Conservation (phyloP, 2,888 invertebrate genomes). For the Lasius platythorax region DNA sequence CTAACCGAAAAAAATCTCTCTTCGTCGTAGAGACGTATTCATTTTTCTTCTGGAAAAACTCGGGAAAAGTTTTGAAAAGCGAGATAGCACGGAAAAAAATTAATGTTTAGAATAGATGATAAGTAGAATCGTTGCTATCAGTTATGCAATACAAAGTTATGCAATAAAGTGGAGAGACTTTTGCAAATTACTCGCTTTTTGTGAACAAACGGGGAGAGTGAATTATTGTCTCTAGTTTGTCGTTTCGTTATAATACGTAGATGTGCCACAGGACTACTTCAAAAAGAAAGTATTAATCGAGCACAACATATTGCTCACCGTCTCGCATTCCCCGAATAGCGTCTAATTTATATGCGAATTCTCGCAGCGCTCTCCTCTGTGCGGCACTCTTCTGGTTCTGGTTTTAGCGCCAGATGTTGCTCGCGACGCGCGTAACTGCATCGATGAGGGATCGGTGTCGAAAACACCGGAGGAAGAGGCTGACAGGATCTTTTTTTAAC, state of each 20-base stretch:
- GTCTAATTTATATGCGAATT: constrained; percentile 74
- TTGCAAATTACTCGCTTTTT: not conserved
- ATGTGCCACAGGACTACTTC: constrained; percentile 32
- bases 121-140: not conserved
- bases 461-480: constrained; percentile 55
- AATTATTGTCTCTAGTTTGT: constrained; percentile 4
- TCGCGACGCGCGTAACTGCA: constrained; percentile 62
- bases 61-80: not conserved
- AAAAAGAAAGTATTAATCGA: constrained; percentile 71
- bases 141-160: not conserved
- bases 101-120: constrained; percentile 8
- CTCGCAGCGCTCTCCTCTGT: constrained; percentile 66
- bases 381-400: constrained; percentile 52
- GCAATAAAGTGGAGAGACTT: not conserved
- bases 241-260: not conserved
- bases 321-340: constrained; percentile 71
- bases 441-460: constrained; percentile 68
- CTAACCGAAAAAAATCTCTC: constrained; percentile 24
- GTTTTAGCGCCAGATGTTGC: constrained; percentile 71
- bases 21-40: constrained; percentile 1
- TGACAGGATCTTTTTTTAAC: constrained; percentile 22
- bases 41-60: constrained; percentile 33
- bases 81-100: not conserved
- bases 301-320: constrained; percentile 56
- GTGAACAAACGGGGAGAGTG: not conserved